Conservation (phyloP, 2,888 invertebrate species). For the Oxyteleia sp. region DNA sequence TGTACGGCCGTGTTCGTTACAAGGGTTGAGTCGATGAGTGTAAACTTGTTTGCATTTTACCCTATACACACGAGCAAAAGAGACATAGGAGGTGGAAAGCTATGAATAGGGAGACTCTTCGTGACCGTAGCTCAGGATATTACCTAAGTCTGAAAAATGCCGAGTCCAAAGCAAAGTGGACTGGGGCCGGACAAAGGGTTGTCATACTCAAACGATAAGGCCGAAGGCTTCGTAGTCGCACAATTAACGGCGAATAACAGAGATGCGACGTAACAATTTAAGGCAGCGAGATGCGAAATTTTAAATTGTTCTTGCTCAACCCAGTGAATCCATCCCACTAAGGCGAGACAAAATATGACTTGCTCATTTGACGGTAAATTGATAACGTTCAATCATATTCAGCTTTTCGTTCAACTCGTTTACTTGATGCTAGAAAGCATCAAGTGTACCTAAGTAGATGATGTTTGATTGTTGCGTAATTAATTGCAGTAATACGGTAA, state of each 20-base stretch:
- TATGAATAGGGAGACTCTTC: slow-evolving; percentile 70
- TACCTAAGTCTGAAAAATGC: slow-evolving; percentile 85
- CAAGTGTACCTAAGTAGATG: slow-evolving; percentile 11
- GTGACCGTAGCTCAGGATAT: slow-evolving; percentile 82
- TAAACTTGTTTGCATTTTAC: slow-evolving; percentile 83
- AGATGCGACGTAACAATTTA: slow-evolving; percentile 69
- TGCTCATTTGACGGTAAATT: slow-evolving; percentile 9
- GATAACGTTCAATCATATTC: slow-evolving; percentile 11
- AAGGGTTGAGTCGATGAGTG: slow-evolving; percentile 53
- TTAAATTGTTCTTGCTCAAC: slow-evolving; percentile 44
- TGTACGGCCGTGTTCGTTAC: slow-evolving; percentile 28
- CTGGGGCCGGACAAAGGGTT: slow-evolving; percentile 83
- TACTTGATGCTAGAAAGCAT: too few relatives aligned
- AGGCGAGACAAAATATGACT: slow-evolving; percentile 27
- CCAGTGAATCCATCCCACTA: too few relatives aligned
- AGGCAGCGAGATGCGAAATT: slow-evolving; percentile 59
- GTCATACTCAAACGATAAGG: slow-evolving; percentile 83
- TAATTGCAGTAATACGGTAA: slow-evolving; percentile 24
- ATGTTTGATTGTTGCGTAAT: slow-evolving; percentile 7
- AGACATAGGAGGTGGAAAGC: slow-evolving; percentile 71
- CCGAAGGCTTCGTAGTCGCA: slow-evolving; percentile 82
- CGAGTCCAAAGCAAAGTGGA: slow-evolving; percentile 83
- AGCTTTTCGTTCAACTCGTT: slow-evolving; percentile 5
- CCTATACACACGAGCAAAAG: slow-evolving; percentile 73
- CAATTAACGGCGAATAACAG: slow-evolving; percentile 85